Base-by-base conservation (phyloP, 2,113 vertebrate genomes). In the Hippocampus comes region DNA sequence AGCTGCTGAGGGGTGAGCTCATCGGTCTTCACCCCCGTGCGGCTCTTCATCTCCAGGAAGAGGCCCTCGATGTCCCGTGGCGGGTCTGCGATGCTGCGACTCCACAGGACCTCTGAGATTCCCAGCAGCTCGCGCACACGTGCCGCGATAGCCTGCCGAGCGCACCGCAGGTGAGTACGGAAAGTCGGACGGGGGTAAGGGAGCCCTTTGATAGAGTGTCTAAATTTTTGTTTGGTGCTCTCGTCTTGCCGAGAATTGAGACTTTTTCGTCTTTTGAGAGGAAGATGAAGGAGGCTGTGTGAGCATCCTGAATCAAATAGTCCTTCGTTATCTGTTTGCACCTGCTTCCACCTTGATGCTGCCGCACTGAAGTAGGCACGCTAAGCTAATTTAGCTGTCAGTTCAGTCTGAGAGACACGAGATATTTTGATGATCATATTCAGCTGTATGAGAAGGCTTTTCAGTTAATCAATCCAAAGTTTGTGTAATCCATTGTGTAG, bases 21-120 rank as follows among this genome's bases (percentile, higher is more conserved):
- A 77, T 96, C 92, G n/a, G 92, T 91, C 51, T 27, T 80, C 67
- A 77, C 61, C 51, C 96, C 95, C 0, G 86, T 91, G 10, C 34
- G 85, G 68, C 94, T 91, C 90, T 96, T 99, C 42, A 3, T 78
- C 85, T 96, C 94, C 74, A 98, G 79, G 86, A 94, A 98, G 79
- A 95, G 88, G 57, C 91, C 92, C 74, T 83, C 30, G 38, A 74
- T 83, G 82, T 96, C 96, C 77, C 91, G 88, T 38, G 74, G 92
- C 0, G 93, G 93, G 70, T 96, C 92, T 3, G 91, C 76, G 70
- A 96, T 89, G 88, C 91, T 94, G 73, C 89, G 91, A 41, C 38
- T 91, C 91, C 94, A 96, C 68, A 49, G 78, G 30, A 94, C 91
- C 55, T 96, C 94, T 57, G 91, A 88, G 77, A 92, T 91, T 27